phyloP scores from a whole-genome alignment of 2,888 invertebrate genomes.

The Lasius platythorax region DNA sequence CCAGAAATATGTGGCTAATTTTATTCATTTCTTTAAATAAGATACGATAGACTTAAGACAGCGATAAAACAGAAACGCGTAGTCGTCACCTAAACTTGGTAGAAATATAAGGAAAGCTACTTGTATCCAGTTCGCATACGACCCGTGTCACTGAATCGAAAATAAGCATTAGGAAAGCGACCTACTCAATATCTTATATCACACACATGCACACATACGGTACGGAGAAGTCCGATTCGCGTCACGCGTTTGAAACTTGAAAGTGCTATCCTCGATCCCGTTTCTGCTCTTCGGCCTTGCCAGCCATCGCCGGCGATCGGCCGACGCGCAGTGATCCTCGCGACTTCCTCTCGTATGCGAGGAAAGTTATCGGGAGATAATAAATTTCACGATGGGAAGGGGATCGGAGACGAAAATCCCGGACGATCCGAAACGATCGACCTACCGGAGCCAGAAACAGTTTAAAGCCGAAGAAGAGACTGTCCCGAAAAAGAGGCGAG shows the following conservation, averaged over 20 bases:
- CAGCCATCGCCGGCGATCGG: conserved; percentile 34
- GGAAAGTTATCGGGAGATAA: conserved; percentile 79
- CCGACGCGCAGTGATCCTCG: conserved; percentile 38
- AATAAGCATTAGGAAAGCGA: conserved; percentile 68
- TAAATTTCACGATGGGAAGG: conserved; percentile 74
- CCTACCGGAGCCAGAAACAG: conserved; percentile 67
- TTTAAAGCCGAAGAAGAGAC: conserved; percentile 43
- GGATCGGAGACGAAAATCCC: conserved; percentile 72
- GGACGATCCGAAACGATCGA: conserved; percentile 73
- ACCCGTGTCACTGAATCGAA: conserved; percentile 71
- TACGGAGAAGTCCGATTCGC: conserved; percentile 59
- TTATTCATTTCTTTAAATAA: neutral
- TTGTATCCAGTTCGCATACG: conserved; percentile 36
- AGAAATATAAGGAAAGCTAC: conserved; percentile 32
- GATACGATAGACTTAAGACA: neutral
- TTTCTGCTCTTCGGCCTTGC: neutral
- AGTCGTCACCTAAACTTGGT: conserved; percentile 29
- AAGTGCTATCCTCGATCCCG: conserved; percentile 46
- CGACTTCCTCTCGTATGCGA: conserved; percentile 56
- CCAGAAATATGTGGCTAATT: neutral
- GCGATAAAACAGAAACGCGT: conserved; percentile 9
- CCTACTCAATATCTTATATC: conserved; percentile 31
- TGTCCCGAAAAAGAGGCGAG: conserved; percentile 21
- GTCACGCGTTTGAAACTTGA: conserved; percentile 57
- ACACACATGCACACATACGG: conserved; percentile 31